Conservation (phyloP, 2,113 vertebrate genomes). For the Pipra filicauda region DNA sequence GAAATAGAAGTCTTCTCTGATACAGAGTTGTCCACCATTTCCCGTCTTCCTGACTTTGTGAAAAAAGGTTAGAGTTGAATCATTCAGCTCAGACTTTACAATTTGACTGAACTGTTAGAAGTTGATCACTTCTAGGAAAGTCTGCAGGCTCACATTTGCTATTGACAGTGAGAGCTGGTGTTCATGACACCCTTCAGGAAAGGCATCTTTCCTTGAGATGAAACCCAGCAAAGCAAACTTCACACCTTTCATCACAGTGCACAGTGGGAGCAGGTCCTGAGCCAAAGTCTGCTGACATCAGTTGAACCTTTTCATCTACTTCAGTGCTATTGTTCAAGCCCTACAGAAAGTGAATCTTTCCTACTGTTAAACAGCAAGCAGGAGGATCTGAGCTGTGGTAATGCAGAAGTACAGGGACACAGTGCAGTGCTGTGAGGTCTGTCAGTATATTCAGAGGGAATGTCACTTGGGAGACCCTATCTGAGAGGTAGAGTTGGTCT, state of each 20-base stretch:
- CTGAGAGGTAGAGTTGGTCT: neutral
- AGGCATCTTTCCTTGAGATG: neutral
- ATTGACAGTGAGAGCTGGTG: neutral
- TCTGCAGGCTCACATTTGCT: neutral
- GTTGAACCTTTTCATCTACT: neutral
- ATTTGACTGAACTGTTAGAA: neutral
- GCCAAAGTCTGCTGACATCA: neutral
- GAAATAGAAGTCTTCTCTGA: slow-evolving; percentile 1
- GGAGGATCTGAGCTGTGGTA: neutral
- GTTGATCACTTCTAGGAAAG: neutral
- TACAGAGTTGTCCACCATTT: neutral
- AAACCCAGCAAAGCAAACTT: neutral
- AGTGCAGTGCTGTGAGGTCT: neutral
- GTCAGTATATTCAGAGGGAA: neutral
- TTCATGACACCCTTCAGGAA: neutral
- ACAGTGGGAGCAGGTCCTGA: neutral
- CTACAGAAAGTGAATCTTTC: neutral
- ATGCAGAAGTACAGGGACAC: neutral
- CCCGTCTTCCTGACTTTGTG: neutral
- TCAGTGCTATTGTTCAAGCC: neutral
- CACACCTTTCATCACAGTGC: neutral
- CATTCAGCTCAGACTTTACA: neutral
- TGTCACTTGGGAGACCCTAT: neutral
- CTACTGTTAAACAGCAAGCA: neutral
- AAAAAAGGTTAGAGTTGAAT: neutral